Evolutionary conservation across 2,797 vertebrate genomes (phyloP).

Genomic region (Danio kyathit): DNA sequence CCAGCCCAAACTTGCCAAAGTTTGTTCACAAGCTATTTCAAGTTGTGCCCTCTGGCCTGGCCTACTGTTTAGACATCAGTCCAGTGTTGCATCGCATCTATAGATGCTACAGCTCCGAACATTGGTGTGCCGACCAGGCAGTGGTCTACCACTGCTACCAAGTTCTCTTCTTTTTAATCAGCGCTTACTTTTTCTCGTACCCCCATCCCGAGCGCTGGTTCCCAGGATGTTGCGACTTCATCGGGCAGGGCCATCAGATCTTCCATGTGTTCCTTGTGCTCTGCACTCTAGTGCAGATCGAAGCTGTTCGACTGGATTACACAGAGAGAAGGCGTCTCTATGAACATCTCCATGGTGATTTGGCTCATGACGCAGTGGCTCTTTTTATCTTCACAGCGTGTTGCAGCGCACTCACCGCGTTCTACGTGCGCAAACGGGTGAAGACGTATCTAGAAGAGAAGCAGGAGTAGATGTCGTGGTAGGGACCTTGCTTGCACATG

Average conservation of each 20-base stretch:
- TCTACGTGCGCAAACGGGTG: slow-evolving; percentile 85
- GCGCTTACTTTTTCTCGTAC: slow-evolving; percentile 92
- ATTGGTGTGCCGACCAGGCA: slow-evolving; percentile 79
- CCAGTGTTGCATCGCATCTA: slow-evolving; percentile 91
- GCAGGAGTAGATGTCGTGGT: slow-evolving; percentile 67
- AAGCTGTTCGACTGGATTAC: slow-evolving; percentile 91
- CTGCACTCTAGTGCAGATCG: slow-evolving; percentile 92
- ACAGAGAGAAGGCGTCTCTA: slow-evolving; percentile 84
- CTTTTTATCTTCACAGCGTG: slow-evolving; percentile 88
- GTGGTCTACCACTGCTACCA: slow-evolving; percentile 91
- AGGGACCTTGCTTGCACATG: slow-evolving; percentile 51
- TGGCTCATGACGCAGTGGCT: slow-evolving; percentile 86
- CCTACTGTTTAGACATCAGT: slow-evolving; percentile 93
- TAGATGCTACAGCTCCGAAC: slow-evolving; percentile 74
- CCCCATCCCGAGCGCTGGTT: slow-evolving; percentile 94
- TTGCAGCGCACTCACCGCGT: slow-evolving; percentile 88
- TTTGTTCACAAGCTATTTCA: slow-evolving; percentile 87
- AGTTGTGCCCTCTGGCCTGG: slow-evolving; percentile 90
- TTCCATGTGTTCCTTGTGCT: slow-evolving; percentile 92
- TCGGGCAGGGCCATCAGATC: slow-evolving; percentile 95
- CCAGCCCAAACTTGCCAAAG: slow-evolving; percentile 76
- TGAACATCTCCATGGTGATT: slow-evolving; percentile 83
- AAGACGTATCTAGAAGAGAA: slow-evolving; percentile 81
- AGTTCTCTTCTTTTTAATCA: slow-evolving; percentile 89
- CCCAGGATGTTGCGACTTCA: slow-evolving; percentile 89